Evolutionary conservation across 2,797 vertebrate species (phyloP), one percentile per base, ranked within the genome.

Genomic region (Meda fulgida): DNA sequence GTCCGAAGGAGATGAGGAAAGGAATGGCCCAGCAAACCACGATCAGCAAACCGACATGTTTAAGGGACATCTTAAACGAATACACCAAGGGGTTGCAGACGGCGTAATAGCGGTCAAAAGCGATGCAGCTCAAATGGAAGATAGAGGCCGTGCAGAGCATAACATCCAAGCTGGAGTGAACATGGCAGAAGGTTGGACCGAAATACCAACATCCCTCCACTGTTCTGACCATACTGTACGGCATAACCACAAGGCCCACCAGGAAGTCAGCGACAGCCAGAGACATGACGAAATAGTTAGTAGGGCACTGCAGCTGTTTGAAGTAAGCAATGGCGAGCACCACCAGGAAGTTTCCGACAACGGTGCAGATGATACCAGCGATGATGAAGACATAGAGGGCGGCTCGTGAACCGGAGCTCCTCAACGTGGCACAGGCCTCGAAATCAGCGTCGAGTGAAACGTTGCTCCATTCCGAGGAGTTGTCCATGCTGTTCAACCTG

Each of bases 111-210:
- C 96, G 94, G 84, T 96, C 96, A n/a, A 94, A 95, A 19, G 95
- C 94, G 9, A 97, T 96, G 85, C 95, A 96, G 89, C 96, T 96
- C 46, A 97, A 91, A 77, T 96, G 96, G 77, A 96, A 96, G 78
- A 96, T 96, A 69, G 96, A 97, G 1, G 96, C 94, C 2, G 96
- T 96, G 90, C 96, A 96, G 23, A 97, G 95, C 93, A 96, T 96
- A 72, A 96, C 95, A 38, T 97, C 95, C 0, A 97, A 93, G 84
- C 96, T 96, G 0, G 95, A 96, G 78, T 96, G 96, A 78, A 96
- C 90, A 73, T 90, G 91, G 77, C 96, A 96, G 86, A 96, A 96
- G 36, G 92, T 92, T 38, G 91, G 81, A 14, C 96, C 96, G 7
- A 96, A 96, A 88, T 92, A 93, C 96, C 96, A 97, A 88, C 96